phyloP scores from a whole-genome alignment of 2,888 invertebrate species.

The Parasteatoda lunata region DNA sequence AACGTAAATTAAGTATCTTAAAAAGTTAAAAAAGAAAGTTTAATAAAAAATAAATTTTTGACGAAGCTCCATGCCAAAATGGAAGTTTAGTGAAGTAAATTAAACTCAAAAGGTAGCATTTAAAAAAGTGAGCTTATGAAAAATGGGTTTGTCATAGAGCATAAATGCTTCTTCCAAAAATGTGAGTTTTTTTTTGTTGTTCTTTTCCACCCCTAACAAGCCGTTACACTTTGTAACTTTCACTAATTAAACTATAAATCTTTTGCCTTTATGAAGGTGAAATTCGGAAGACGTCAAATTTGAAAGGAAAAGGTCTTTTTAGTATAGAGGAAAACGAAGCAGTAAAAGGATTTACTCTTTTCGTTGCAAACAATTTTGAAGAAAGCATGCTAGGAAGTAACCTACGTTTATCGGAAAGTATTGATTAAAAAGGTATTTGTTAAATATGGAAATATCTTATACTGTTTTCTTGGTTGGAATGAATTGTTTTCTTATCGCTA shows the following conservation, averaged over 20 bases:
- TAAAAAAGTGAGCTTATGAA: constrained; percentile 8
- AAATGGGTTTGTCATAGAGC: constrained; percentile 30
- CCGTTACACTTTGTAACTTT: not conserved
- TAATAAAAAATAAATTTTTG: constrained; percentile 3
- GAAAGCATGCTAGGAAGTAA: not conserved
- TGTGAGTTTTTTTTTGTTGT: not conserved
- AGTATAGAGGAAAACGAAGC: not conserved
- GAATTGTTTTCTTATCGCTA: constrained; percentile 65
- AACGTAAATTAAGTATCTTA: no score
- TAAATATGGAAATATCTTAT: constrained; percentile 60
- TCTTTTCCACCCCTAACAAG: constrained; percentile 8
- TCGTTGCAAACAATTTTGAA: not conserved
- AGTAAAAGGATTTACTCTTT: not conserved
- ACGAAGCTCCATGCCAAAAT: constrained; percentile 25
- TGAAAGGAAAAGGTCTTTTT: not conserved
- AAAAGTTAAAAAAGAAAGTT: no score
- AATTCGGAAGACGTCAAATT: not conserved
- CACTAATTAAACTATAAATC: constrained; percentile 40
- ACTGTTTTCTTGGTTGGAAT: constrained; percentile 42
- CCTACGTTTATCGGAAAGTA: constrained; percentile 21
- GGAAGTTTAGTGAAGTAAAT: constrained; percentile 22
- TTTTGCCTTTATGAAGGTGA: not conserved
- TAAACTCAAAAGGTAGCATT: constrained; percentile 20
- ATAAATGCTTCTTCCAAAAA: constrained; percentile 23
- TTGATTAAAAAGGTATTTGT: constrained; percentile 54